Evolutionary conservation across 2,797 vertebrate genomes (phyloP), one percentile per base, ranked within the genome.

Genomic region (Syngnathus rostellatus): DNA sequence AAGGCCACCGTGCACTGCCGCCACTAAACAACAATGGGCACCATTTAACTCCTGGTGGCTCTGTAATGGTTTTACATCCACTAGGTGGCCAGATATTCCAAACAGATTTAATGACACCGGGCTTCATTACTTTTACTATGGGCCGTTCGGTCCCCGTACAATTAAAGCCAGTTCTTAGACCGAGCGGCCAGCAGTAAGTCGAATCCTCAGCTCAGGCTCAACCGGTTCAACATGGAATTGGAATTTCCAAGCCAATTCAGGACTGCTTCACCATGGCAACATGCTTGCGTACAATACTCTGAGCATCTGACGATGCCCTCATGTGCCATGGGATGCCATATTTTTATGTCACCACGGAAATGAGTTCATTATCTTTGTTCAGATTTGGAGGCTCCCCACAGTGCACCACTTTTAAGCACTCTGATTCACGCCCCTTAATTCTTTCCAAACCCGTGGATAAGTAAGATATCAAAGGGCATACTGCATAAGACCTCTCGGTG

Each of bases 391-490:
- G 40, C 40, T 41, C 40, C 40, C 8, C 40, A 2, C 40, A 31
- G 31, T 41, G 40, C 10, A 41, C 10, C 10, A 41, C 40, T 41
- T 41, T 8, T 8, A 41, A 41, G 40, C 40, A 8, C 8, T 41
- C 40, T 8, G 40, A 1, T 41, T 41, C 40, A 10, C 11, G 40
- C 40, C 3, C 31, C 31, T 31, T 31, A 50, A 50, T n/a, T 21
- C 19, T 54, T 54, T 12, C 8, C 23, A 55, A 12, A 31, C 2
- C 17, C 17, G 64, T 63, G 16, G 38, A 51, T 31, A n/a, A 70
- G 39, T 40, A 63, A 2, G 25, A 45, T 60, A 64, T 76, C n/a
- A 72, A 58, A 70, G 50, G 39, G 16, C 53, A 43, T 17, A 17
- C 9, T 6, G 14, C 45, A 8, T 14, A 41, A 10, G 63, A 60